Base-by-base conservation (phyloP, 2,888 invertebrate species). In the Perithous albicinctus region DNA sequence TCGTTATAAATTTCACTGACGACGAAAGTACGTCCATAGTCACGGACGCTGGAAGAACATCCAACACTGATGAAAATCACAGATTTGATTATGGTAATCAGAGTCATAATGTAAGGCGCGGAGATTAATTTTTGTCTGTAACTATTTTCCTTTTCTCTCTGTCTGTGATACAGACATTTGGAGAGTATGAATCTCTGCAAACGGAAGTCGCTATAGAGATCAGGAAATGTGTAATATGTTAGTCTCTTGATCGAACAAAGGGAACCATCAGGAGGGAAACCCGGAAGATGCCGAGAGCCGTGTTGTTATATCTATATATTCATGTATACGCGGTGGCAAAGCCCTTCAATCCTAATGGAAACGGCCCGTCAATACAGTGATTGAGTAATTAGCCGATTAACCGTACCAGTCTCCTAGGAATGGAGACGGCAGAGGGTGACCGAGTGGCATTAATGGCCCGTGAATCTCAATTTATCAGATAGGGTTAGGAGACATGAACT, bases 341-440 rank as follows among this genome's bases (percentile, higher is more conserved):
- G 66, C 46, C 46, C 43, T 75, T 63, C 66, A 20, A 61, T 61
- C 69, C 48, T 82, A 84, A 82, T 84, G 66, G 82, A 82, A 70
- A 61, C 61, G 66, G 29, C 15, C 69, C 56, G 76, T 81, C 81
- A 84, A 82, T 75, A 76, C 64, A 76, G 70, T 84, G 82, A 82
- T 84, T 84, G 84, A 84, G 74, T 84, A 82, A 84, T 82, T 72
- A 82, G 69, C 51, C 80, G 66, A 84, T 84, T 82, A 77, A 72
- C 70, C 69, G 67, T 46, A 61, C 51, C 38, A 41, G 51, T 64
- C 64, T 43, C 8, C 18, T 29, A 46, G 43, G 29, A 41, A 12
- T 38, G 29, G 32, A 46, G 43, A 23, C 51, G 61, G 46, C 46
- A 46, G 38, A 75, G 64, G 64, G 43, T 67, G 38, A 72, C 15